phyloP scores from a whole-genome alignment of 1,140 invertebrate genomes.

The Drosophila hydei region DNA sequence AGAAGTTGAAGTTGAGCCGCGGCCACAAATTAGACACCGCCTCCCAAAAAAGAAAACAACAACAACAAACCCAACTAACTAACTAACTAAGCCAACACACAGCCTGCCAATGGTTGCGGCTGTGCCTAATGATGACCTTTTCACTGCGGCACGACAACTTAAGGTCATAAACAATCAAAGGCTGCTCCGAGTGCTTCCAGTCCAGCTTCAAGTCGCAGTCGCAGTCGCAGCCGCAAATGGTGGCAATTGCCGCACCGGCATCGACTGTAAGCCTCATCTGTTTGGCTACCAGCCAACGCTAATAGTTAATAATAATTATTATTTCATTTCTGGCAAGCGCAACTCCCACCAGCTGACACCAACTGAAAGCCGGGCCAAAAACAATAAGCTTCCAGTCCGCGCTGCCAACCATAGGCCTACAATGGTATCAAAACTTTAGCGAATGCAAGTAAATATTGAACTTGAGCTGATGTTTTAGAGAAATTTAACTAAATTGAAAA shows the following conservation, averaged over 20 bases:
- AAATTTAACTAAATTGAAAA: no score
- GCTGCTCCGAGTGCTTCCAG: constrained; percentile 24
- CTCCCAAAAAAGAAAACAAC: constrained; percentile 37
- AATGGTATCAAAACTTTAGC: constrained; percentile 4
- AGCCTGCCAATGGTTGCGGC: constrained; percentile 24
- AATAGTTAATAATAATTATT: constrained; percentile 83
- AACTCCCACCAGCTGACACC: constrained; percentile 80
- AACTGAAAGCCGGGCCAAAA: constrained; percentile 74
- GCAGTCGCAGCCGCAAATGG: constrained; percentile 41
- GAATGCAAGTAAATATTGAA: not conserved
- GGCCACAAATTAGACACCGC: constrained; percentile 74
- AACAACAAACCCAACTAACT: constrained; percentile 20
- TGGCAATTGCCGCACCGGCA: constrained; percentile 62
- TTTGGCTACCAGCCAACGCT: constrained; percentile 67
- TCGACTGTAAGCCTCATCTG: constrained; percentile 18
- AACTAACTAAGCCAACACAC: constrained; percentile 29
- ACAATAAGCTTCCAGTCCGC: constrained; percentile 57
- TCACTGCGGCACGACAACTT: constrained; percentile 79
- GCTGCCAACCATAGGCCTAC: constrained; percentile 8
- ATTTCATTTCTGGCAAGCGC: constrained; percentile 80
- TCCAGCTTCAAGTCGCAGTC: constrained; percentile 1
- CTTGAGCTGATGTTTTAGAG: not conserved
- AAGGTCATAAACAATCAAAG: constrained; percentile 81
- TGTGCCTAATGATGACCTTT: constrained; percentile 77
- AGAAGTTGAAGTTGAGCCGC: constrained; percentile 75